A percentile compares a stretch with the other conserved stretches of the same genome.
Evolutionary conservation across 2,797 vertebrate species (phyloP).

Genomic region (Adelosebastes latens): DNA sequence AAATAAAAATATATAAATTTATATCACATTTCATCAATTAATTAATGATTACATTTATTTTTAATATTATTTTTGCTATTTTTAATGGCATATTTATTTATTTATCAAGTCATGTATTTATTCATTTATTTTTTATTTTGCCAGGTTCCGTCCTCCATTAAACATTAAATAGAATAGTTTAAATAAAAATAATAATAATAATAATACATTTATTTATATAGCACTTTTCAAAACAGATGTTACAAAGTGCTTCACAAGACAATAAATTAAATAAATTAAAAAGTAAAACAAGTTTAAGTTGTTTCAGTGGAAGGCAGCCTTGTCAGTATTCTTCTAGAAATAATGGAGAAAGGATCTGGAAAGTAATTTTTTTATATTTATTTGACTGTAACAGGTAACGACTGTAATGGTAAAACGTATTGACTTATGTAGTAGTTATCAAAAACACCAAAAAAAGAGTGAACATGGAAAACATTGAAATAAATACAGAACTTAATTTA

Average conservation of each 20-base stretch:
- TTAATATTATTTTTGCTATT: too few species aligned
- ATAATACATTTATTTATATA: too few species aligned
- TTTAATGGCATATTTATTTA: too few species aligned
- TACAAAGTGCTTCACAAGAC: too few species aligned
- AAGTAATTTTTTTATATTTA: neutral
- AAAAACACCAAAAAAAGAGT: neutral
- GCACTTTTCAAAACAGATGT: too few species aligned
- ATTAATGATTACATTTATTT: too few species aligned
- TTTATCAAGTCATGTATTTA: too few species aligned
- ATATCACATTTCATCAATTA: too few species aligned
- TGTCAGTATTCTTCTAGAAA: neutral
- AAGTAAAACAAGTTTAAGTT: neutral
- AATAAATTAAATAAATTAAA: neutral
- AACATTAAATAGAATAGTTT: neutral
- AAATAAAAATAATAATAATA: neutral
- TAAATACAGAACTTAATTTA: neutral
- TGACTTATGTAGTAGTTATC: neutral
- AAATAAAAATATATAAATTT: too few species aligned
- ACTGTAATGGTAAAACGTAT: neutral
- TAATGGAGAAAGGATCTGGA: neutral
- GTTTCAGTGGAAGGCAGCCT: neutral
- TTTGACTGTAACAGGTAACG: neutral
- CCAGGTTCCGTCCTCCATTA: too few species aligned
- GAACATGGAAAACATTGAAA: neutral
- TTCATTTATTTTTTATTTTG: too few species aligned